phyloP scores from a whole-genome alignment of 2,797 vertebrate species.

The Gymnothorax javanicus region DNA sequence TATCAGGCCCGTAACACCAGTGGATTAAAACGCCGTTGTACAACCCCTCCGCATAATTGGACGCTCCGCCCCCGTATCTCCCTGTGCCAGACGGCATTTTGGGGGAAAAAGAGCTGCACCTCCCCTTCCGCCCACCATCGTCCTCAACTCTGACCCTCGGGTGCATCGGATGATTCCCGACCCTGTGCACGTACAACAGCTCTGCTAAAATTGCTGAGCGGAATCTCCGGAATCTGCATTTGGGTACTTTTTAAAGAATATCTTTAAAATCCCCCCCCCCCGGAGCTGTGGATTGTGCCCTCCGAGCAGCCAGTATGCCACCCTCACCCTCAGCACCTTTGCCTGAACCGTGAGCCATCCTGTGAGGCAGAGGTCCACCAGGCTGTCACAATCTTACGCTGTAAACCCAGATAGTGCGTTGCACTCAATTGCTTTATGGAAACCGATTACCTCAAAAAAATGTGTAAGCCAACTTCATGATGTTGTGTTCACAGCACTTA shows the following conservation, averaged over 20 bases:
- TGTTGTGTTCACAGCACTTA: too few species aligned
- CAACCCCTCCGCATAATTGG: constrained; percentile 74
- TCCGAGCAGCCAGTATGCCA: not conserved
- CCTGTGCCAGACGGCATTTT: constrained; percentile 63
- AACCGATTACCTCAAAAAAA: too few species aligned
- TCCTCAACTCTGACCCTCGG: constrained; percentile 4
- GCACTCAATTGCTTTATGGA: too few species aligned
- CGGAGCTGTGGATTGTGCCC: not conserved
- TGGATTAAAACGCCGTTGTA: constrained; percentile 83
- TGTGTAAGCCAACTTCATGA: too few species aligned
- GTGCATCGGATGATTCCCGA: not conserved
- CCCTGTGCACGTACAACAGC: not conserved
- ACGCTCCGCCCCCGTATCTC: constrained; percentile 68
- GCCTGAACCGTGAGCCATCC: not conserved
- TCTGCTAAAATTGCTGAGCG: not conserved
- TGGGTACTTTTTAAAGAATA: not conserved
- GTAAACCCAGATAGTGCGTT: too few species aligned
- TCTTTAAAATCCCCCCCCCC: not conserved
- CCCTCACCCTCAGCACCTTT: not conserved
- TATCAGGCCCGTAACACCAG: constrained; percentile 77
- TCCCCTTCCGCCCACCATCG: constrained; percentile 24
- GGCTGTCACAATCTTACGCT: not conserved
- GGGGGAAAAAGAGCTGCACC: constrained; percentile 55
- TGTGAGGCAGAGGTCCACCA: not conserved
- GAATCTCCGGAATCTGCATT: not conserved